A percentile compares a stretch with the other conserved stretches of the same genome.
Evolutionary conservation across 92 coral and sea anemone species (phyloP).

Genomic region (Paramuricea clavata): DNA sequence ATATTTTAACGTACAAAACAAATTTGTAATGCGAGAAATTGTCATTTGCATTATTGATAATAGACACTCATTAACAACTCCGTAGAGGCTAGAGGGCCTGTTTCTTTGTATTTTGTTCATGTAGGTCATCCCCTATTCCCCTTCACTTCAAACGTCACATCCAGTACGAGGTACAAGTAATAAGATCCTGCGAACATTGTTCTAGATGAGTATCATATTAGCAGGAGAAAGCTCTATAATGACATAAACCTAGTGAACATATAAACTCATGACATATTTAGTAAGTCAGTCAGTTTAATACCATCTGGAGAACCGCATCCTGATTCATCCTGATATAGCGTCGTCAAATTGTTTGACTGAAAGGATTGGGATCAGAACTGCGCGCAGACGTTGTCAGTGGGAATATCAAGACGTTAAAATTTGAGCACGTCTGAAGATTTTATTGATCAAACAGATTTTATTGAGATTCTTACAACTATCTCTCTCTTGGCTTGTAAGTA

Average conservation of each 20-base stretch:
- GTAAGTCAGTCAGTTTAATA: constrained; percentile 32
- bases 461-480: neutral
- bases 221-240: constrained; percentile 31
- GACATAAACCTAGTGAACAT: constrained; percentile 20
- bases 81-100: too few species aligned
- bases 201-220: constrained; percentile 45
- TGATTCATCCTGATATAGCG: too few species aligned
- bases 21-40: too few species aligned
- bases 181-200: constrained; percentile 19
- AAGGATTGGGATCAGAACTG: neutral
- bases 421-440: neutral
- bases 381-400: constrained; percentile 1
- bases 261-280: constrained; percentile 52
- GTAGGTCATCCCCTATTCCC: neutral
- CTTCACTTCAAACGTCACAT: constrained; percentile 31
- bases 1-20: too few species aligned
- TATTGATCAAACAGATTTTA: constrained; percentile 1
- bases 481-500: constrained; percentile 29
- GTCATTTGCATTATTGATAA: too few species aligned
- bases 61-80: too few species aligned
- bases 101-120: neutral
- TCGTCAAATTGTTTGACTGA: constrained; percentile 1
- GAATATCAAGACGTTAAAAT: neutral
- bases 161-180: constrained; percentile 25
- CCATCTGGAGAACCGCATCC: constrained; percentile 32